Conservation (phyloP, 2,888 invertebrate species). For the Lobophora halterata region DNA sequence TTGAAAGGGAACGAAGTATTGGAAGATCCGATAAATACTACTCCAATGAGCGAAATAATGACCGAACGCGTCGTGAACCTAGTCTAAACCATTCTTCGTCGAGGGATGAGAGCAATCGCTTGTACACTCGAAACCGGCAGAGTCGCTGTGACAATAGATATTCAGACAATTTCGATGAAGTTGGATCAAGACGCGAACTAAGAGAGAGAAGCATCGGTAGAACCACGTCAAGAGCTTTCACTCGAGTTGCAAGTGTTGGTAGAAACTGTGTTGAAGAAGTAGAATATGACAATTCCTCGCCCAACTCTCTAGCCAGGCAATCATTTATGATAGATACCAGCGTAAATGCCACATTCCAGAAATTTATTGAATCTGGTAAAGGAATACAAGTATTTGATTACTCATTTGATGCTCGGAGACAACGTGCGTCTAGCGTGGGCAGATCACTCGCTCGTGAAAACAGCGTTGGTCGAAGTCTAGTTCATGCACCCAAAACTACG, state of each 20-base stretch:
- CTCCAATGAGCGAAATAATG: slow-evolving; percentile 22
- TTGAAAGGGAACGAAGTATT: slow-evolving; percentile 21
- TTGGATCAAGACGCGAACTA: slow-evolving; percentile 31
- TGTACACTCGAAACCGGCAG: slow-evolving; percentile 36
- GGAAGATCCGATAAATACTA: slow-evolving; percentile 24
- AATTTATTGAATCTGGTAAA: slow-evolving; percentile 38
- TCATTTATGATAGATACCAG: slow-evolving; percentile 68
- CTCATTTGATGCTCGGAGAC: slow-evolving; percentile 50
- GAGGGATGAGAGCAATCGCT: slow-evolving; percentile 30
- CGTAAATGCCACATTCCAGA: slow-evolving; percentile 61
- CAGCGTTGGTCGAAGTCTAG: slow-evolving; percentile 28
- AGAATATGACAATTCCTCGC: slow-evolving; percentile 40
- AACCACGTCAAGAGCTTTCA: slow-evolving; percentile 18
- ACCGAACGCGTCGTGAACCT: slow-evolving; percentile 24
- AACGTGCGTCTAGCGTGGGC: slow-evolving; percentile 67
- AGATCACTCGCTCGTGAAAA: slow-evolving; percentile 42
- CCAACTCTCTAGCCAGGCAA: slow-evolving; percentile 47
- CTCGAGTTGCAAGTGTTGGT: slow-evolving; percentile 37
- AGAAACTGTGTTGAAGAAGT: slow-evolving; percentile 25
- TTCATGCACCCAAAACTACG: not conserved
- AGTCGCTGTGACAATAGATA: slow-evolving; percentile 37
- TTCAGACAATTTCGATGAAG: slow-evolving; percentile 35
- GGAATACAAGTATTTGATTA: slow-evolving; percentile 39
- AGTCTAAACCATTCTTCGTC: slow-evolving; percentile 18
- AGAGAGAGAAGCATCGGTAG: slow-evolving; percentile 47